A percentile compares a stretch with the other conserved stretches of the same genome.
Evolutionary conservation across 2,113 vertebrate species (phyloP).

Genomic region (Bathybates hornii): DNA sequence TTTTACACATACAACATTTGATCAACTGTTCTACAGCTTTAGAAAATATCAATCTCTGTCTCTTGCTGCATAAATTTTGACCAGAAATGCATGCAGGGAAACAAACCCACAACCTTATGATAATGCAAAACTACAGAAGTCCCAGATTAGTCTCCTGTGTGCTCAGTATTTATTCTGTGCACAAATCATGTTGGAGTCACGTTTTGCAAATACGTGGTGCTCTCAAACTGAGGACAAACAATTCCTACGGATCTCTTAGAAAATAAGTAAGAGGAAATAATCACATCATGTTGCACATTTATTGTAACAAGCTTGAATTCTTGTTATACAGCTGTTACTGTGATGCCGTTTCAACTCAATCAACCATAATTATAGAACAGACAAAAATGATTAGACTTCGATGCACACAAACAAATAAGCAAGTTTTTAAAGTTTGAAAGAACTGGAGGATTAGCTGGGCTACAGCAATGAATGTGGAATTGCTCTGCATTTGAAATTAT

Average conservation of each 20-base stretch:
- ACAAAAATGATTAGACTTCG: not conserved
- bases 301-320: not conserved
- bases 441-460: not conserved
- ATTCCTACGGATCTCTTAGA: not conserved
- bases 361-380: not conserved
- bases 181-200: not conserved
- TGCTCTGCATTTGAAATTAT: not conserved
- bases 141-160: not conserved
- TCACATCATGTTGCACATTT: not conserved
- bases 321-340: not conserved
- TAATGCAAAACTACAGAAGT: not conserved
- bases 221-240: not conserved
- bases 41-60: not conserved
- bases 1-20: not conserved
- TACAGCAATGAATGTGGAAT: not conserved
- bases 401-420: not conserved
- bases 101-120: not conserved
- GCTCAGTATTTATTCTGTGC: not conserved
- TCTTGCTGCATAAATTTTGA: not conserved
- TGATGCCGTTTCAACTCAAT: not conserved
- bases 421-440: not conserved
- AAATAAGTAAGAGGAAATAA: not conserved
- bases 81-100: not conserved
- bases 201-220: not conserved
- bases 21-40: not conserved